Percentiles rank a stretch among this genome's conserved stretches.
phyloP scores from a whole-genome alignment of 2,797 vertebrate species.

The Chiroxiphia lanceolata region DNA sequence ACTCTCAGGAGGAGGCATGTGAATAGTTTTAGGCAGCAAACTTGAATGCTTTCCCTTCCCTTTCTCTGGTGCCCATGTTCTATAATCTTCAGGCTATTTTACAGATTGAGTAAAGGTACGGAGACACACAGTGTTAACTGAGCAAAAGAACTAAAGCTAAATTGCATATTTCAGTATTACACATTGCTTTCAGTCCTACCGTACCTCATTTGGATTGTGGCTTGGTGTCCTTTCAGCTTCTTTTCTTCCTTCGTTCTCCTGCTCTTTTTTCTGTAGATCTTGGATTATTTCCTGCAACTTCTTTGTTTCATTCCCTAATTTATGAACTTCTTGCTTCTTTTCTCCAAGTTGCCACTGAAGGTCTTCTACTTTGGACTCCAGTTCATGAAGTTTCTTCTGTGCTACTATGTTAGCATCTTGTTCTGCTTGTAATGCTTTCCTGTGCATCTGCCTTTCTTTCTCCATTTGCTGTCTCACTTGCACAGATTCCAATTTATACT shows the following conservation, averaged over 20 bases:
- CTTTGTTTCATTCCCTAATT: slow-evolving; percentile 81
- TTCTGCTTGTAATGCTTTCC: slow-evolving; percentile 77
- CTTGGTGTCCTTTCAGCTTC: slow-evolving; percentile 32
- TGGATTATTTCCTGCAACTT: slow-evolving; percentile 80
- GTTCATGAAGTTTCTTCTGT: slow-evolving; percentile 76
- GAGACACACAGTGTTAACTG: background rate
- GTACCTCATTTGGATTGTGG: slow-evolving; percentile 72
- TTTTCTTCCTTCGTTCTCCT: slow-evolving; percentile 42
- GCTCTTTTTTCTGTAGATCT: slow-evolving; percentile 72
- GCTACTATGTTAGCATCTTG: slow-evolving; percentile 80
- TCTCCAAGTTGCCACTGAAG: slow-evolving; percentile 82
- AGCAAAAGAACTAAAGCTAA: slow-evolving; percentile 1
- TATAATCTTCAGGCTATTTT: background rate
- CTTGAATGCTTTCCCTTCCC: background rate
- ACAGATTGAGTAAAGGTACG: background rate
- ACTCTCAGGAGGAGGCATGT: background rate
- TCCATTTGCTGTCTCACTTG: slow-evolving; percentile 80
- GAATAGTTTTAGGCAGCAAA: background rate
- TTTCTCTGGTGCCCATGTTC: background rate
- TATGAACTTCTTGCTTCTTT: slow-evolving; percentile 78
- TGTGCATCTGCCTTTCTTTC: slow-evolving; percentile 80
- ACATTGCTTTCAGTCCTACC: background rate
- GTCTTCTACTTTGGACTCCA: slow-evolving; percentile 78
- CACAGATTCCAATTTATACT: slow-evolving; percentile 84
- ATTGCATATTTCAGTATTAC: background rate